Base-by-base conservation (phyloP, 2,113 vertebrate genomes). In the Festucalex cinctus region DNA sequence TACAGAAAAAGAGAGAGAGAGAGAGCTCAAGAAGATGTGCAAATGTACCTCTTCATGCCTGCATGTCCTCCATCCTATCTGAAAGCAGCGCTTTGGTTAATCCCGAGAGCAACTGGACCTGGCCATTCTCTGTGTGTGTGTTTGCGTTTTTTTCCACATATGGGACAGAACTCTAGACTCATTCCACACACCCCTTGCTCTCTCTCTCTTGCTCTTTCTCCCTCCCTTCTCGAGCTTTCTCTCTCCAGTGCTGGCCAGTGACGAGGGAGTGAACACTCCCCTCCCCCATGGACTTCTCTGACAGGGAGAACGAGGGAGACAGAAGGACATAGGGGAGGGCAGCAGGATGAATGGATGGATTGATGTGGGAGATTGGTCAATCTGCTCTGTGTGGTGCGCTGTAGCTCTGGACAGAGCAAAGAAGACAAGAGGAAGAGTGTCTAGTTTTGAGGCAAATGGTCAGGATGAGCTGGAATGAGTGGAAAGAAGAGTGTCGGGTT, bases 201-300 rank as follows among this genome's bases (percentile, higher is more conserved):
- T 59, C 85, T 69, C 81, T 64, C 77, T n/a, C 54, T 70, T 59
- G 9, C 63, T 49, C 60, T 43, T 66, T 26, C 69, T 46, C 75
- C 59, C n/a, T n/a, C n/a, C n/a, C n/a, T n/a, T n/a, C n/a, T n/a
- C n/a, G n/a, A n/a, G n/a, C n/a, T n/a, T n/a, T n/a, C n/a, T n/a
- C 75, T 43, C 70, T 76, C 74, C 59, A 73, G 69, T 76, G 71
- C 75, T 73, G 74, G 63, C 79, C 82, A 89, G 89, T 91, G 90
- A 90, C 89, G 90, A 92, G 90, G 86, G 85, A 88, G 81, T 76
- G 71, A 87, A 75, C 80, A 77, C 83, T 88, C 87, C 91, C 91
- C 85, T 91, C 89, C 89, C 90, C 90, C 85, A 85, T 77, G 49
- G 64, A 75, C 80, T 53, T 84, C 86, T 44, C 43, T 17, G 5